A percentile compares a stretch with the other conserved stretches of the same genome.
These are phyloP conservation scores for Plebejus argus DNA, from an alignment of 2,888 invertebrate species.

Conservation along the genomic window DNA sequence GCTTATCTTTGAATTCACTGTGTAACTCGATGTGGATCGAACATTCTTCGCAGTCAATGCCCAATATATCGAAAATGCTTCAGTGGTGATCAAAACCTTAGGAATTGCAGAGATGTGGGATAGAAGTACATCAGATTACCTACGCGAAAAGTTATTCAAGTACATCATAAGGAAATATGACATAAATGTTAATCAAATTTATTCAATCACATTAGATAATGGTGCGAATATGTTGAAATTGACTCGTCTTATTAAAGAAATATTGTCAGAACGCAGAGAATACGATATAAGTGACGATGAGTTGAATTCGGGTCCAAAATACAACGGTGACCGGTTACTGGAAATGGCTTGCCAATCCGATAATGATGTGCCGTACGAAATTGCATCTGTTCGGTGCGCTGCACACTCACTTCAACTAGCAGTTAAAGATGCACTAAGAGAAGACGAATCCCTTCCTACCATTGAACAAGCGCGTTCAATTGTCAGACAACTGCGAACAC, in stretches of 20 bases:
- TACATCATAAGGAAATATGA: neutral
- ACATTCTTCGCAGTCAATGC: conserved; percentile 19
- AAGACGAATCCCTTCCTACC: neutral
- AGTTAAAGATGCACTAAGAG: conserved; percentile 10
- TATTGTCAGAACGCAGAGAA: neutral
- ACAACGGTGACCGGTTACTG: neutral
- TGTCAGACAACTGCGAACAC: neutral
- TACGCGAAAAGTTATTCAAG: conserved; percentile 8
- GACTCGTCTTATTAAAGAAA: neutral
- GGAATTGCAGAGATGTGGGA: conserved; percentile 5
- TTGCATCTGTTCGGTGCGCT: neutral
- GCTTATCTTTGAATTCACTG: neutral
- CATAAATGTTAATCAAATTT: conserved; percentile 14
- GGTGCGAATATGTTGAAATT: conserved; percentile 12
- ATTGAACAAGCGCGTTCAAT: neutral
- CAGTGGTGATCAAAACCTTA: neutral
- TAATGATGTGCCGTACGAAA: neutral
- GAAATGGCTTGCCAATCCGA: neutral
- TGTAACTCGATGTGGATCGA: neutral
- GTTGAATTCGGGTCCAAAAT: neutral
- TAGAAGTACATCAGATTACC: conserved; percentile 13
- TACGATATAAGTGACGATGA: neutral
- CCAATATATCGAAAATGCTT: conserved; percentile 3
- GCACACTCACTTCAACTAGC: neutral
- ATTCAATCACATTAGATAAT: conserved; percentile 9